A percentile compares a stretch with the other conserved stretches of the same genome.
phyloP scores from a whole-genome alignment of 2,113 vertebrate genomes.

The Variabilichromis moorii region DNA sequence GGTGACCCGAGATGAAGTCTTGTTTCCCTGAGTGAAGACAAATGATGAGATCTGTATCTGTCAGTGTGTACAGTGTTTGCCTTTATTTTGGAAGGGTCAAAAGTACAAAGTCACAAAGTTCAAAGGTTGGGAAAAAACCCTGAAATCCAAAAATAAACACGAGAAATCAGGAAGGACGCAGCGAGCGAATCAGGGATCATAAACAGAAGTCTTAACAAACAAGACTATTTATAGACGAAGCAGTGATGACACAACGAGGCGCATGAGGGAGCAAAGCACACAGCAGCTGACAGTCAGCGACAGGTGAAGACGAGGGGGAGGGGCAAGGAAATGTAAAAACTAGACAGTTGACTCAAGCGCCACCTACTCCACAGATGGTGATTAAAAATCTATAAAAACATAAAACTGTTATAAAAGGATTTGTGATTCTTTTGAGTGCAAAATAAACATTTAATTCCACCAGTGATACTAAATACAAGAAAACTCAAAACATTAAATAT shows the following conservation, averaged over 20 bases:
- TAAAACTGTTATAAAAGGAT: accelerated
- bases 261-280: not conserved
- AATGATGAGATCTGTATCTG: not conserved
- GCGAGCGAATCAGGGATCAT: not conserved
- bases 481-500: not conserved
- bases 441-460: not conserved
- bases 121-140: not conserved
- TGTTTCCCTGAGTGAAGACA: not conserved
- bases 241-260: not conserved
- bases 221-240: not conserved
- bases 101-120: not conserved
- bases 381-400: not conserved
- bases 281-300: not conserved
- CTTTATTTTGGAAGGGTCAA: not conserved
- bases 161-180: not conserved
- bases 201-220: not conserved
- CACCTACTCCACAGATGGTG: not conserved
- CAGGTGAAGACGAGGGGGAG: not conserved
- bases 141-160: not conserved
- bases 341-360: not conserved
- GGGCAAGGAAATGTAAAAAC: not conserved
- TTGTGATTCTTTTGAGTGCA: not conserved
- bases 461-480: not conserved
- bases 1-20: accelerated
- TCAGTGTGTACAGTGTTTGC: not conserved